Evolutionary conservation across 2,888 invertebrate species (phyloP).

Genomic region (Proisotoma minuta): DNA sequence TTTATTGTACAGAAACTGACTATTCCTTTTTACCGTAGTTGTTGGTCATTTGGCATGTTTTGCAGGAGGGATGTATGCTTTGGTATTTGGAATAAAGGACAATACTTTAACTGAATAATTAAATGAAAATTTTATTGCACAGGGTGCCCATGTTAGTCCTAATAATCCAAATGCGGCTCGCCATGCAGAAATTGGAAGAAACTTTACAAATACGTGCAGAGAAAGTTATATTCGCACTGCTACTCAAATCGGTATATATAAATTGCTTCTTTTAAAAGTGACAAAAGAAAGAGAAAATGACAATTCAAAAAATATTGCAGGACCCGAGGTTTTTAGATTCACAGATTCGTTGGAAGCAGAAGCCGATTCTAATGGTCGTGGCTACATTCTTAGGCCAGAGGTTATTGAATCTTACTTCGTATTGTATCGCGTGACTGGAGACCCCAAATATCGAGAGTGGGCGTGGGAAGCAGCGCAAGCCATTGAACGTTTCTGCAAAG

Average conservation of each 20-base stretch:
- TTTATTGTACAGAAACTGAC: too few relatives aligned
- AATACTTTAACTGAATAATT: neutral
- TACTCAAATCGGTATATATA: conserved; percentile 52
- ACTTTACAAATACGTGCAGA: conserved; percentile 71
- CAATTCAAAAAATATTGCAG: conserved; percentile 13
- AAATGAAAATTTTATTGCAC: conserved; percentile 37
- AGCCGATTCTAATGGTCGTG: conserved; percentile 77
- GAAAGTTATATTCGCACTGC: conserved; percentile 82
- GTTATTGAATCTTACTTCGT: conserved; percentile 95
- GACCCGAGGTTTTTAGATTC: conserved; percentile 45
- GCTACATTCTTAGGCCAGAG: conserved; percentile 94
- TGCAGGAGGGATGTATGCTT: conserved; percentile 54
- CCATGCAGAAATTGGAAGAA: conserved; percentile 41
- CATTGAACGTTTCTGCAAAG: conserved; percentile 33
- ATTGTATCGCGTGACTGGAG: conserved; percentile 92
- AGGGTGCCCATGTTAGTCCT: conserved; percentile 41
- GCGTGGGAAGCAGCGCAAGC: conserved; percentile 40
- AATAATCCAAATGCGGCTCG: conserved; percentile 27
- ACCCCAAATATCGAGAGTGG: conserved; percentile 65
- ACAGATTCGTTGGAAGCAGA: conserved; percentile 59
- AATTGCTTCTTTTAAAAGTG: too few relatives aligned
- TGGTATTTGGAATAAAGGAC: neutral
- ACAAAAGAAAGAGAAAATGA: neutral
- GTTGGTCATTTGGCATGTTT: conserved; percentile 97
- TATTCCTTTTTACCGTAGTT: conserved; percentile 19